Percentiles rank a stretch among this genome's conserved stretches.
Evolutionary conservation across 1,140 invertebrate genomes (phyloP).

Genomic region (Mya arenaria): DNA sequence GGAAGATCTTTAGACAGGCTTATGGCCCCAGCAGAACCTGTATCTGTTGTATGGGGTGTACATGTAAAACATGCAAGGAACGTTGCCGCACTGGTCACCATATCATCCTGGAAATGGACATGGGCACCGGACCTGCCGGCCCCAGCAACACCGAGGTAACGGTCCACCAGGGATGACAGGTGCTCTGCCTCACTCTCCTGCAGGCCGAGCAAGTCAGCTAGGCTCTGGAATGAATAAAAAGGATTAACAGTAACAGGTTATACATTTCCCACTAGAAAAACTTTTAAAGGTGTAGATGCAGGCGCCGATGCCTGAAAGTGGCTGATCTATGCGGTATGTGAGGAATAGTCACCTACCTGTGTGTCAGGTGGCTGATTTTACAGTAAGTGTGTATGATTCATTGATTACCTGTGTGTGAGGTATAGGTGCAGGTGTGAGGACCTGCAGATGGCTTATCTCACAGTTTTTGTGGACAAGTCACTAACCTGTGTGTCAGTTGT

Average conservation of each 20-base stretch:
- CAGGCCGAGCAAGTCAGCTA: constrained; percentile 62
- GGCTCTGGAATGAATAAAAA: constrained; percentile 22
- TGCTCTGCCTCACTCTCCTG: constrained; percentile 69
- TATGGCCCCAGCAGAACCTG: constrained; percentile 44
- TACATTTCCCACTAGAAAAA: too few species aligned
- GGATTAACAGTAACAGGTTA: too few species aligned
- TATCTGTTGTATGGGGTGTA: constrained; percentile 59
- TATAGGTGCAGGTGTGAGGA: background rate
- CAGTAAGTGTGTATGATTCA: too few species aligned
- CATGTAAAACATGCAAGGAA: constrained; percentile 77
- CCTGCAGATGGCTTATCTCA: background rate
- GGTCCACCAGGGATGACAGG: constrained; percentile 63
- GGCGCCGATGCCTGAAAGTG: too few species aligned
- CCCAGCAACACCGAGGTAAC: background rate
- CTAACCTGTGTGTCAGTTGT: constrained; percentile 55
- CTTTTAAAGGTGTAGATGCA: too few species aligned
- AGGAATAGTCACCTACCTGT: too few species aligned
- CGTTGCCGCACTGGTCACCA: constrained; percentile 53
- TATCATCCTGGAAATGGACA: constrained; percentile 67
- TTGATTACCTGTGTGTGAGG: background rate
- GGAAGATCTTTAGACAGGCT: constrained; percentile 66
- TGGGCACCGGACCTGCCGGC: background rate
- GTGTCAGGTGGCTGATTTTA: too few species aligned
- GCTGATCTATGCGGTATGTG: too few species aligned
- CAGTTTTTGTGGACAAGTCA: background rate